These are phyloP conservation scores for Limosa lapponica DNA, from an alignment of 2,797 vertebrate genomes.

Conservation along the genomic window DNA sequence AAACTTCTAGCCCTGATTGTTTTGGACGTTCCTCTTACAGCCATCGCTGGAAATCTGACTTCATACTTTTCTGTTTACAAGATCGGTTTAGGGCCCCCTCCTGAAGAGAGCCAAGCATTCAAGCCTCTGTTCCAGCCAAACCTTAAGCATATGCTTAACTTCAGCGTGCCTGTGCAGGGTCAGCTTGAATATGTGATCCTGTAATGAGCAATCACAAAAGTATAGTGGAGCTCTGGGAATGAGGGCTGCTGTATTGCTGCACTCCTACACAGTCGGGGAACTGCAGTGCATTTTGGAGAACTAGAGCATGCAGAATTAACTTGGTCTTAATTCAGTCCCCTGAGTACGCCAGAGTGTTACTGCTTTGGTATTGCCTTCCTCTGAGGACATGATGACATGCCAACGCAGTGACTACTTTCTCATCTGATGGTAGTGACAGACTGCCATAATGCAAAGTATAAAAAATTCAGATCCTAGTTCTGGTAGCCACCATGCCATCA, in stretches of 20 bases:
- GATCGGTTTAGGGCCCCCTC: background rate
- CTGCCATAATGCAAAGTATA: background rate
- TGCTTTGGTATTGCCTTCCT: background rate
- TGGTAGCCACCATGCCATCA: background rate
- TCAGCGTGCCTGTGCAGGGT: background rate
- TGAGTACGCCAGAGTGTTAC: background rate
- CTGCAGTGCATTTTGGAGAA: background rate
- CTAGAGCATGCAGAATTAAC: slow-evolving; percentile 28
- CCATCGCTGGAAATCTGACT: background rate
- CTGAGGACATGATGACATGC: background rate
- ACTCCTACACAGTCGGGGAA: background rate
- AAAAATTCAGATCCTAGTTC: background rate
- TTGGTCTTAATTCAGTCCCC: background rate
- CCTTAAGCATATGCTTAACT: background rate
- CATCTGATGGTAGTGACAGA: slow-evolving; percentile 5
- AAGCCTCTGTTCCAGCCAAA: background rate
- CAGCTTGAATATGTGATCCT: background rate
- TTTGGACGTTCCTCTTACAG: background rate
- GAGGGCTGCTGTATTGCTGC: background rate
- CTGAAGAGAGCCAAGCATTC: background rate
- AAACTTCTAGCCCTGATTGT: background rate
- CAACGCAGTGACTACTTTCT: background rate
- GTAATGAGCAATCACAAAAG: background rate
- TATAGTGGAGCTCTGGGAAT: background rate
- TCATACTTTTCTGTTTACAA: background rate